phyloP scores from a whole-genome alignment of 1,140 invertebrate species.

The Tetramorium alpestre region DNA sequence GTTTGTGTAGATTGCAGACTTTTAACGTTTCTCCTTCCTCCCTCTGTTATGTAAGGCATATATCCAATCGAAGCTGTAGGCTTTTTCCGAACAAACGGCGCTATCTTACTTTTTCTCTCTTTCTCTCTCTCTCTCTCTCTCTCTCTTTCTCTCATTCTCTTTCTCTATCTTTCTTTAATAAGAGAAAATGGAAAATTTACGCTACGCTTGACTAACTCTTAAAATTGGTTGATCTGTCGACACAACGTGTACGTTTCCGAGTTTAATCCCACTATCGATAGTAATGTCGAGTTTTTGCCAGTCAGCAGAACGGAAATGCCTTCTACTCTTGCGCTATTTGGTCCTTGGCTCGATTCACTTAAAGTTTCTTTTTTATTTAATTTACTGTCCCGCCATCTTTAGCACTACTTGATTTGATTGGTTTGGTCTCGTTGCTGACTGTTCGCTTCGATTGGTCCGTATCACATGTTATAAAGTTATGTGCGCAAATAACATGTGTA shows the following conservation, averaged over 20 bases:
- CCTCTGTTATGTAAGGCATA: slow-evolving; percentile 54
- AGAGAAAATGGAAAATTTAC: slow-evolving; percentile 73
- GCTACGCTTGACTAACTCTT: slow-evolving; percentile 72
- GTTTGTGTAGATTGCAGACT: slow-evolving; percentile 29
- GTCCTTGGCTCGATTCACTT: slow-evolving; percentile 54
- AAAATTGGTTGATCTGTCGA: slow-evolving; percentile 73
- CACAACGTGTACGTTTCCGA: slow-evolving; percentile 65
- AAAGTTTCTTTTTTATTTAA: slow-evolving; percentile 9
- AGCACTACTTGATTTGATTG: slow-evolving; percentile 25
- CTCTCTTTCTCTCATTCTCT: neutral
- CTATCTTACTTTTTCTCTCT: neutral
- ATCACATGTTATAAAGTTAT: slow-evolving; percentile 8
- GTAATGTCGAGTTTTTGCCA: slow-evolving; percentile 62
- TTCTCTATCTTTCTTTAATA: neutral
- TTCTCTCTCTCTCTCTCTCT: neutral
- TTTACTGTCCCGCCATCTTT: slow-evolving; percentile 31
- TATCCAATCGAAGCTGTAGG: neutral
- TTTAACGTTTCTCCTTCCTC: slow-evolving; percentile 32
- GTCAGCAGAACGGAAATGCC: slow-evolving; percentile 66
- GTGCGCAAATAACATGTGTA: slow-evolving; percentile 2
- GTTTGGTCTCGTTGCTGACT: neutral
- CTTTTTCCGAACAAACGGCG: slow-evolving; percentile 54
- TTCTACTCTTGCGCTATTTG: slow-evolving; percentile 57
- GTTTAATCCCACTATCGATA: slow-evolving; percentile 44
- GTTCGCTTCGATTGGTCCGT: slow-evolving; percentile 28